A percentile compares a stretch with the other conserved stretches of the same genome.
Evolutionary conservation across 2,888 invertebrate genomes (phyloP).

Genomic region (Cataglyphis rosenhaueri): DNA sequence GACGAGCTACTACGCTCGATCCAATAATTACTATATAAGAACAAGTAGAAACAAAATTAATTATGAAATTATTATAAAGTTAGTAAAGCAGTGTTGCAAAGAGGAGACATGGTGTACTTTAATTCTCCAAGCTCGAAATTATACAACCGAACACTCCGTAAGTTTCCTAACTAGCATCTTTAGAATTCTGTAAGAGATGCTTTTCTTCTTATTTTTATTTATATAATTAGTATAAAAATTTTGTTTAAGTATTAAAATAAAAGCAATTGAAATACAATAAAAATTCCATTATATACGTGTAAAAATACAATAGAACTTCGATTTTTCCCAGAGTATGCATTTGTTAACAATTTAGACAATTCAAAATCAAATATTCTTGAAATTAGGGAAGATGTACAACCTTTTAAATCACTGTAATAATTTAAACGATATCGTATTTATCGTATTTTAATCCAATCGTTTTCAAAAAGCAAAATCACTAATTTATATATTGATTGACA

Average conservation of each 20-base stretch:
- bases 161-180: constrained; percentile 21
- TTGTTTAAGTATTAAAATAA: not conserved
- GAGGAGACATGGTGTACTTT: constrained; percentile 47
- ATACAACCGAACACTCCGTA: constrained; percentile 29
- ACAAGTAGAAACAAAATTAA: constrained; percentile 52
- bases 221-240: not conserved
- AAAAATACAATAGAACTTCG: not conserved
- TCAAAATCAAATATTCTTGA: not conserved
- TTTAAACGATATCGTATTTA: not conserved
- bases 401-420: not conserved
- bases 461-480: not conserved
- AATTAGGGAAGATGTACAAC: not conserved
- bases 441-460: not conserved
- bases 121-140: constrained; percentile 43
- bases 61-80: constrained; percentile 51
- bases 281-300: not conserved
- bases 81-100: constrained; percentile 24
- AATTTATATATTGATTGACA: not conserved
- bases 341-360: not conserved
- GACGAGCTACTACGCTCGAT: constrained; percentile 38
- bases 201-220: not conserved
- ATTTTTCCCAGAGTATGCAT: not conserved
- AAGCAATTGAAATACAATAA: not conserved
- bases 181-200: constrained; percentile 14
- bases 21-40: constrained; percentile 48